Conservation (phyloP, 2,797 vertebrate genomes). For the Gadopsis marmoratus region DNA sequence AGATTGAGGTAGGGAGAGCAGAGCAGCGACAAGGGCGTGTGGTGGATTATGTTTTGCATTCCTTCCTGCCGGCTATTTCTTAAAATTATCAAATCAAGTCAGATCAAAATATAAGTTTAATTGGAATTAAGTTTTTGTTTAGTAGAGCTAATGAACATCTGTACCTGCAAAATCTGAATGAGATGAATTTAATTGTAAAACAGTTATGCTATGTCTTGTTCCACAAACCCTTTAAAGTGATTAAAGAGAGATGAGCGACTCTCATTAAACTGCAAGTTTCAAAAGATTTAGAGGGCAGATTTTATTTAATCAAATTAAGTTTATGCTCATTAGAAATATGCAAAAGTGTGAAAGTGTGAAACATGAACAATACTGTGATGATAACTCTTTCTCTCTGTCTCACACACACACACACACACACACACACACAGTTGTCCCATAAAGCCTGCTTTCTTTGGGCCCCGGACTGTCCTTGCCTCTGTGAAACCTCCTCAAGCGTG, state of each 20-base stretch:
- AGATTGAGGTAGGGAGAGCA: conserved; percentile 2
- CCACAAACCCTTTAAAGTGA: conserved; percentile 11
- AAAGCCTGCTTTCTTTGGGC: conserved; percentile 59
- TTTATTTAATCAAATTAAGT: conserved; percentile 22
- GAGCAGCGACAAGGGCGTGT: conserved; percentile 18
- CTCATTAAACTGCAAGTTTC: conserved; percentile 23
- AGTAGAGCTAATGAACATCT: conserved; percentile 9
- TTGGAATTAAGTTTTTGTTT: conserved; percentile 2
- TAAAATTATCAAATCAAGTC: conserved; percentile 7
- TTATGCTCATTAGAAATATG: conserved; percentile 42
- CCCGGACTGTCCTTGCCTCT: conserved; percentile 77
- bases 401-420: conserved; percentile 19
- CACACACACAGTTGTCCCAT: conserved; percentile 58
- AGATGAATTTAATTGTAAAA: conserved; percentile 34
- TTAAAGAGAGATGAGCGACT: not conserved
- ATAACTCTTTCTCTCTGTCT: not conserved
- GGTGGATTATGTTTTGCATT: conserved; percentile 31
- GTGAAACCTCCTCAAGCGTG: conserved; percentile 79
- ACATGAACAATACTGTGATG: conserved; percentile 12
- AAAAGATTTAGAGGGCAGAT: conserved; percentile 17
- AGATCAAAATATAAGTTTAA: conserved; percentile 4
- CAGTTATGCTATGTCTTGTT: not conserved
- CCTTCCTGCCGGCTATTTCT: conserved; percentile 10
- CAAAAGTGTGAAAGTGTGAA: conserved; percentile 44
- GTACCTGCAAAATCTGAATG: not conserved